phyloP scores from a whole-genome alignment of 2,888 invertebrate genomes.

The Pyrochroa serraticornis region DNA sequence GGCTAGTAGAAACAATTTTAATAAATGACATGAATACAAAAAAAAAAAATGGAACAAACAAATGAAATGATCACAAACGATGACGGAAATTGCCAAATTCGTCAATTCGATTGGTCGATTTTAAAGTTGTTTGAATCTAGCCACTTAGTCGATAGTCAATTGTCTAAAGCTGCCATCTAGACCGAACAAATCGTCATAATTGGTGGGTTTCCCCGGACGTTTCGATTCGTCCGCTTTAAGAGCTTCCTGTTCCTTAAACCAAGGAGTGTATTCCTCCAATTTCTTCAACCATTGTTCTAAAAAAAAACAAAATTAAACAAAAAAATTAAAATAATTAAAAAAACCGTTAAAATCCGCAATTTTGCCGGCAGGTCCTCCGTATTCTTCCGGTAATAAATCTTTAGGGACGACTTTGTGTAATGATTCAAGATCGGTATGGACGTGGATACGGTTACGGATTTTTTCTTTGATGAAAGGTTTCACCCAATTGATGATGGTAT shows the following conservation, averaged over 20 bases:
- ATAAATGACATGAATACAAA: not conserved
- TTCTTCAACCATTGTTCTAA: conserved; percentile 81
- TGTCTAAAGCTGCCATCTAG: conserved; percentile 88
- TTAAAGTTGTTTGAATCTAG: not conserved
- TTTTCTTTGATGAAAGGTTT: conserved; percentile 89
- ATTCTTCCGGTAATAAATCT: conserved; percentile 81
- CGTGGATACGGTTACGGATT: conserved; percentile 80
- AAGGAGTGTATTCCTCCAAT: conserved; percentile 74
- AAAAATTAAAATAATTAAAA: conserved; percentile 29
- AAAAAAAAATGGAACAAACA: not conserved
- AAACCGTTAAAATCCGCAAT: conserved; percentile 74
- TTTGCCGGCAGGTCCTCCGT: conserved; percentile 80
- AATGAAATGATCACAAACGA: not conserved
- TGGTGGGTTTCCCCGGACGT: conserved; percentile 84
- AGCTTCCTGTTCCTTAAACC: conserved; percentile 82
- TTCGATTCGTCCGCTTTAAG: conserved; percentile 80
- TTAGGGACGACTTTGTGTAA: conserved; percentile 80
- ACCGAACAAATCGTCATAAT: conserved; percentile 86
- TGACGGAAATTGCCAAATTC: not conserved
- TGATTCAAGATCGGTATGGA: conserved; percentile 76
- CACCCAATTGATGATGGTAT: conserved; percentile 84
- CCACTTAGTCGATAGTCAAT: conserved; percentile 75
- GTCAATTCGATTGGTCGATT: conserved; percentile 1
- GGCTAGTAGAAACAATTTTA: not conserved
- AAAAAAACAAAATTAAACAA: conserved; percentile 37